These are phyloP conservation scores for Caenorhabditis inopinata DNA, from an alignment of 1,140 invertebrate species.

Conservation along the genomic window DNA sequence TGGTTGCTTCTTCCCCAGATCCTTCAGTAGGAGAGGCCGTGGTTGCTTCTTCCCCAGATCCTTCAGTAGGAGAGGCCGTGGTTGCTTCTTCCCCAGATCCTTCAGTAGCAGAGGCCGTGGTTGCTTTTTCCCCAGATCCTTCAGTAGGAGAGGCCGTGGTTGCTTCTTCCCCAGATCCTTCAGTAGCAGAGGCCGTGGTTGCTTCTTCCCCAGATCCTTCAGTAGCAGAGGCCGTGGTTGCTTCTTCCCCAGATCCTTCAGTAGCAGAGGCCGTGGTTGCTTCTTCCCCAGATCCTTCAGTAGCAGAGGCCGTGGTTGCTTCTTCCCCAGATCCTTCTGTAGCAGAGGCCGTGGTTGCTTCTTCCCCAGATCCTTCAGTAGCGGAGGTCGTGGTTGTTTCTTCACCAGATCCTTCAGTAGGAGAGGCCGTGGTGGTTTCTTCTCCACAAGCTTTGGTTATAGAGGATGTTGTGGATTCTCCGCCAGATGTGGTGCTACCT, in stretches of 20 bases:
- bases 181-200: background rate
- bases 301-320: background rate
- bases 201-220: background rate
- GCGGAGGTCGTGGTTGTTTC: background rate
- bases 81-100: no score
- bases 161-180: no score
- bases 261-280: background rate
- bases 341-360: background rate
- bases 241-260: background rate
- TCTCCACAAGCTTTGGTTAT: slow-evolving; percentile 9
- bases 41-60: no score
- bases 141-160: no score
- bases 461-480: background rate
- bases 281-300: background rate
- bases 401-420: slow-evolving; percentile 7
- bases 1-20: no score
- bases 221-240: background rate
- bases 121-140: background rate
- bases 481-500: background rate
- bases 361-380: background rate
- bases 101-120: background rate
- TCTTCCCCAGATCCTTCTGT: background rate
- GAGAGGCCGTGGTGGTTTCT: background rate
- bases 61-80: no score
- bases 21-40: no score